Percentiles rank a stretch among this genome's conserved stretches.
Evolutionary conservation across 1,140 invertebrate genomes (phyloP).

Genomic region (Brachionus koreanus): DNA sequence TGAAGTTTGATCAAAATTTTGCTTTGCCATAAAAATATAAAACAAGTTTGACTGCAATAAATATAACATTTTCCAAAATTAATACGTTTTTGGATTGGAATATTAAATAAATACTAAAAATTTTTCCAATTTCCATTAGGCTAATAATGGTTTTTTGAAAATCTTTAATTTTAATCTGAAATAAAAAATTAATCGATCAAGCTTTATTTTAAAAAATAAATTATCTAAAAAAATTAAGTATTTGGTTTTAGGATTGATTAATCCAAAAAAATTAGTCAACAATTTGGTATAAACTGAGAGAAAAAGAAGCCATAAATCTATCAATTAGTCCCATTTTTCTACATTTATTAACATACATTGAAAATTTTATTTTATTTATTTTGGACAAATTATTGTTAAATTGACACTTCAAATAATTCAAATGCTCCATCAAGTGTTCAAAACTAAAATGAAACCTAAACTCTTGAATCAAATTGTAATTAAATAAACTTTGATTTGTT

Average conservation of each 20-base stretch:
- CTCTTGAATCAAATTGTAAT: background rate
- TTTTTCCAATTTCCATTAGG: too few relatives aligned
- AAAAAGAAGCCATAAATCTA: background rate
- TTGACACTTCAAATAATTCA: constrained; percentile 26
- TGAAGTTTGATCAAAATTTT: too few relatives aligned
- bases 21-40: too few relatives aligned
- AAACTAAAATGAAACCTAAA: constrained; percentile 40
- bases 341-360: background rate
- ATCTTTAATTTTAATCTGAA: too few relatives aligned
- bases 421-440: constrained; percentile 11
- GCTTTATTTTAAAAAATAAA: background rate
- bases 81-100: too few relatives aligned
- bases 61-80: too few relatives aligned
- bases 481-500: background rate
- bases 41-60: too few relatives aligned
- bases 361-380: background rate
- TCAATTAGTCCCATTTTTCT: background rate
- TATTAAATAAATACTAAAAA: too few relatives aligned
- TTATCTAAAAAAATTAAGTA: background rate
- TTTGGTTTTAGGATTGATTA: background rate
- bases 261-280: background rate
- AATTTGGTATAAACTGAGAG: constrained; percentile 19
- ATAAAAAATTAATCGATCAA: too few relatives aligned
- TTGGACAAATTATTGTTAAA: background rate
- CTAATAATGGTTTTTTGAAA: background rate